phyloP scores from a whole-genome alignment of 2,113 vertebrate genomes.

The Charina bottae region DNA sequence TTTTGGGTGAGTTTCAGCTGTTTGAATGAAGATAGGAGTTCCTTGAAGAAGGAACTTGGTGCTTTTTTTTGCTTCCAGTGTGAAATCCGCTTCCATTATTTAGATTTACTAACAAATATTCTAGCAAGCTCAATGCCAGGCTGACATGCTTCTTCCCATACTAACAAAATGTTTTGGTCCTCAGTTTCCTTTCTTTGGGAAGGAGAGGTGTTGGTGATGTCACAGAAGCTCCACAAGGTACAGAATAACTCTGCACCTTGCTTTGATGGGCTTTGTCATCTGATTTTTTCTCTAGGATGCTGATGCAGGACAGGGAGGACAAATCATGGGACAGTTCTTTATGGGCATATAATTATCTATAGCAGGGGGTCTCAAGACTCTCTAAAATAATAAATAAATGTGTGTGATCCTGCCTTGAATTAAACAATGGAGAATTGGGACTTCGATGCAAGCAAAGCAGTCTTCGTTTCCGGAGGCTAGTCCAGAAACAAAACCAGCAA shows the following conservation, averaged over 20 bases:
- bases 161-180: background rate
- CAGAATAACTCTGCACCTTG: background rate
- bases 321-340: background rate
- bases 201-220: background rate
- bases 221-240: background rate
- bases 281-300: background rate
- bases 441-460: background rate
- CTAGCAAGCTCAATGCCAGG: background rate
- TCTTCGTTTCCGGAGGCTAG: background rate
- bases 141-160: background rate
- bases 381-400: background rate
- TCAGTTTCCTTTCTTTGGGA: background rate
- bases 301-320: background rate
- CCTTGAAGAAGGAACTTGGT: background rate
- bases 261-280: background rate
- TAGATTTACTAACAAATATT: background rate
- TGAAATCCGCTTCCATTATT: background rate
- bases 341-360: background rate
- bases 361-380: no score
- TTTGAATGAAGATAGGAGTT: background rate
- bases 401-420: background rate
- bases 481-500: background rate
- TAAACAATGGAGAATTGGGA: background rate
- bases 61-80: background rate
- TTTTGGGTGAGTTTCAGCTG: conserved; percentile 78